Evolutionary conservation across 1,140 invertebrate genomes (phyloP).

Genomic region (Polypedilum vanderplanki): DNA sequence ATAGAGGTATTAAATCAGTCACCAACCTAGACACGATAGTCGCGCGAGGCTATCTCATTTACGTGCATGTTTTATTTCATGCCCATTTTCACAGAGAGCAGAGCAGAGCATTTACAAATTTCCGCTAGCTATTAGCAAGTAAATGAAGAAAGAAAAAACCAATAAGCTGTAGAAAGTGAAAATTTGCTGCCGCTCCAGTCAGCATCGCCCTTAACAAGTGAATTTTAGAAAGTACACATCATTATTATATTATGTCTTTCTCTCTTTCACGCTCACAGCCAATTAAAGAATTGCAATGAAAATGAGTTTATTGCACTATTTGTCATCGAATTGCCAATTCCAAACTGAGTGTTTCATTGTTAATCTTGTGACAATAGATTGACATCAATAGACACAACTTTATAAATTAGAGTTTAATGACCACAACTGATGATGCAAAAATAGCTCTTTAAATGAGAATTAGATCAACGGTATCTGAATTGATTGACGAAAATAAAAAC

Average conservation of each 20-base stretch:
- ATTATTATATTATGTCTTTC: neutral
- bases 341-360: neutral
- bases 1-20: neutral
- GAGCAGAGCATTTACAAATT: neutral
- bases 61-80: neutral
- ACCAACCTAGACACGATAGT: neutral
- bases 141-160: too few species aligned
- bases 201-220: slow-evolving; percentile 16
- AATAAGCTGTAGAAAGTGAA: neutral
- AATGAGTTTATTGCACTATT: neutral
- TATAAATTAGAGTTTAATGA: neutral
- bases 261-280: neutral
- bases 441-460: slow-evolving; percentile 6
- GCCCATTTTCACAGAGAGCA: neutral
- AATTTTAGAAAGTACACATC: slow-evolving; percentile 13
- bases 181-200: neutral
- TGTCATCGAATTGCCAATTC: slow-evolving; percentile 3
- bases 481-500: too few species aligned
- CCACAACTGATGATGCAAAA: slow-evolving; percentile 5
- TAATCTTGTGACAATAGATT: slow-evolving; percentile 9
- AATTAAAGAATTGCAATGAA: neutral
- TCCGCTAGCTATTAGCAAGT: neutral
- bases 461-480: neutral
- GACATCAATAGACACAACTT: neutral
- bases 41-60: neutral